Evolutionary conservation across 2,113 vertebrate species (phyloP).

Genomic region (Dascyllus trimaculatus): DNA sequence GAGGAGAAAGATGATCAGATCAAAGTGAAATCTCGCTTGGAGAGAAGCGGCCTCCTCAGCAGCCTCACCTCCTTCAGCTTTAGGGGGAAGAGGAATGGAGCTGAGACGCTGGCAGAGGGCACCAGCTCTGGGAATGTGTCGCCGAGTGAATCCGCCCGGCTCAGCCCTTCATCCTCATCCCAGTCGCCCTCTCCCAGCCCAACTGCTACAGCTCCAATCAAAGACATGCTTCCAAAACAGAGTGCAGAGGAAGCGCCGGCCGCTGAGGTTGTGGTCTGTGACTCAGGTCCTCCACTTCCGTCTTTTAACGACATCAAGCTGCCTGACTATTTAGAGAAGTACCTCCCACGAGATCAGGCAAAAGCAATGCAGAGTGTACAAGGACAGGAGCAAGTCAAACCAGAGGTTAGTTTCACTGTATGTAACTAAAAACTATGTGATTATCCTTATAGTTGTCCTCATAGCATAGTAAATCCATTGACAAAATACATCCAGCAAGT

Average conservation of each 20-base stretch:
- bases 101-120: constrained; percentile 71
- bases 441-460: background rate
- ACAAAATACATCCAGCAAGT: background rate
- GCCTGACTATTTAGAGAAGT: constrained; percentile 88
- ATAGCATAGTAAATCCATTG: background rate
- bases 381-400: constrained; percentile 51
- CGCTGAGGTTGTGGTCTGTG: constrained; percentile 61
- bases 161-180: constrained; percentile 39
- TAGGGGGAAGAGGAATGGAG: constrained; percentile 75
- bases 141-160: constrained; percentile 55
- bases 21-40: constrained; percentile 88
- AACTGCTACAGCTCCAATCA: constrained; percentile 2
- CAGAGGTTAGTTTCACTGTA: constrained; percentile 69
- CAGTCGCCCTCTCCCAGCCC: constrained; percentile 35
- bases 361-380: constrained; percentile 75
- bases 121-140: constrained; percentile 68
- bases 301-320: constrained; percentile 85
- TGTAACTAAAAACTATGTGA: background rate
- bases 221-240: constrained; percentile 51
- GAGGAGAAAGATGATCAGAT: constrained; percentile 66
- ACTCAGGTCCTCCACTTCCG: constrained; percentile 72
- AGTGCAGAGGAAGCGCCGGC: constrained; percentile 50
- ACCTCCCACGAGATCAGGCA: constrained; percentile 77
- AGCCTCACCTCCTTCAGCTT: constrained; percentile 81
- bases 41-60: constrained; percentile 90